Evolutionary conservation across 2,888 invertebrate genomes (phyloP).

Genomic region (Notodonta ziczac): DNA sequence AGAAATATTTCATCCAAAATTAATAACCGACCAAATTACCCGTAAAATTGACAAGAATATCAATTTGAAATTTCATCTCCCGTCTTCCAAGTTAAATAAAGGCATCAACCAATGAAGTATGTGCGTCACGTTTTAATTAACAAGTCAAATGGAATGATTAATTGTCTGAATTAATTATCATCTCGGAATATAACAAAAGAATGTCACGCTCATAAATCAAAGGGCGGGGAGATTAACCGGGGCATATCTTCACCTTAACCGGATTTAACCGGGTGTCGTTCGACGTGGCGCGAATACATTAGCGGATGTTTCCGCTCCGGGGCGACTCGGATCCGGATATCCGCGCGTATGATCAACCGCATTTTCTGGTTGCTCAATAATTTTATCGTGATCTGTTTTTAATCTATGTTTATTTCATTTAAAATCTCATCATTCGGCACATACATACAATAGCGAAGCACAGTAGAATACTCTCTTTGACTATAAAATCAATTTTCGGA

Average conservation of each 20-base stretch:
- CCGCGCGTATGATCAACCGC: slow-evolving; percentile 62
- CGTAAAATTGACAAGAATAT: slow-evolving; percentile 22
- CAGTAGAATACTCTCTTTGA: no score
- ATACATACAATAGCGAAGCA: no score
- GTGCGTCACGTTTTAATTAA: slow-evolving; percentile 30
- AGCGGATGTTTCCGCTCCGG: slow-evolving; percentile 54
- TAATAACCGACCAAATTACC: background rate
- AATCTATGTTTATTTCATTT: slow-evolving; percentile 31
- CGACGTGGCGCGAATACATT: slow-evolving; percentile 77
- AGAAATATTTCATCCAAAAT: background rate
- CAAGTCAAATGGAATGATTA: slow-evolving; percentile 29
- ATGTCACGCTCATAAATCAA: slow-evolving; percentile 72
- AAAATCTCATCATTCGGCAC: no score
- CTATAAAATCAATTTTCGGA: no score
- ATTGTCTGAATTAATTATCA: slow-evolving; percentile 45
- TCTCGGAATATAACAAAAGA: slow-evolving; percentile 51
- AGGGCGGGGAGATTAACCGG: slow-evolving; percentile 71
- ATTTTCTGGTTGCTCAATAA: slow-evolving; percentile 52
- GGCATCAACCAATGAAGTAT: slow-evolving; percentile 20
- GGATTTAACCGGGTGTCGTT: slow-evolving; percentile 75
- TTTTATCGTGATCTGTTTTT: slow-evolving; percentile 50
- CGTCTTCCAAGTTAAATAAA: slow-evolving; percentile 17
- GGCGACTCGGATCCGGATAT: slow-evolving; percentile 57
- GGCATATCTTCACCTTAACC: slow-evolving; percentile 78
- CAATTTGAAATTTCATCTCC: slow-evolving; percentile 14